Percentiles rank a stretch among this genome's conserved stretches.
Evolutionary conservation across 1,140 invertebrate species (phyloP).

Genomic region (Maniola jurtina): DNA sequence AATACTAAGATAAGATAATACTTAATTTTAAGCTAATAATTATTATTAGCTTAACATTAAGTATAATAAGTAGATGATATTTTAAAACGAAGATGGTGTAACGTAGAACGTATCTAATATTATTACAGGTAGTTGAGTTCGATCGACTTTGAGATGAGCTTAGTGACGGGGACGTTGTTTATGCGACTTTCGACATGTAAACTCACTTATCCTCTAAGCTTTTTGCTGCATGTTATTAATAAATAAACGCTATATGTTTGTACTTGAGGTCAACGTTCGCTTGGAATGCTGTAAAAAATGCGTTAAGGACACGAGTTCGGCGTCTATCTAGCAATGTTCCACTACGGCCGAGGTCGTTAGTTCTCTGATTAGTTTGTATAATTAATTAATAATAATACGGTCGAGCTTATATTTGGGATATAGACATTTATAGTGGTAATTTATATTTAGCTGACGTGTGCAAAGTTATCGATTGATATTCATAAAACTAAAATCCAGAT

Average conservation of each 20-base stretch:
- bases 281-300: conserved; percentile 73
- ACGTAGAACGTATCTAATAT: neutral
- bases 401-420: conserved; percentile 10
- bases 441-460: neutral
- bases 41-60: no score
- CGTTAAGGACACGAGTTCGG: conserved; percentile 65
- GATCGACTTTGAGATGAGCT: conserved; percentile 7
- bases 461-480: neutral
- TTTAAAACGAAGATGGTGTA: no score
- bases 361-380: conserved; percentile 46
- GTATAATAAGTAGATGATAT: no score
- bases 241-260: conserved; percentile 65
- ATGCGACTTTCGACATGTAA: conserved; percentile 34
- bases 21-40: no score
- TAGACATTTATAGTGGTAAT: neutral
- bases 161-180: conserved; percentile 17
- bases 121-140: neutral
- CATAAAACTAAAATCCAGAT: no score
- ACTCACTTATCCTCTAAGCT: conserved; percentile 56
- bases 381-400: conserved; percentile 11
- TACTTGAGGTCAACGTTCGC: conserved; percentile 67
- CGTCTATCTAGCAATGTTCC: conserved; percentile 55
- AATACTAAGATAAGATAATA: no score
- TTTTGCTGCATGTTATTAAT: conserved; percentile 68
- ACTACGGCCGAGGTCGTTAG: conserved; percentile 43